Evolutionary conservation across 2,797 vertebrate species (phyloP), one percentile per base, ranked within the genome.

Genomic region (Labroides dimidiatus): DNA sequence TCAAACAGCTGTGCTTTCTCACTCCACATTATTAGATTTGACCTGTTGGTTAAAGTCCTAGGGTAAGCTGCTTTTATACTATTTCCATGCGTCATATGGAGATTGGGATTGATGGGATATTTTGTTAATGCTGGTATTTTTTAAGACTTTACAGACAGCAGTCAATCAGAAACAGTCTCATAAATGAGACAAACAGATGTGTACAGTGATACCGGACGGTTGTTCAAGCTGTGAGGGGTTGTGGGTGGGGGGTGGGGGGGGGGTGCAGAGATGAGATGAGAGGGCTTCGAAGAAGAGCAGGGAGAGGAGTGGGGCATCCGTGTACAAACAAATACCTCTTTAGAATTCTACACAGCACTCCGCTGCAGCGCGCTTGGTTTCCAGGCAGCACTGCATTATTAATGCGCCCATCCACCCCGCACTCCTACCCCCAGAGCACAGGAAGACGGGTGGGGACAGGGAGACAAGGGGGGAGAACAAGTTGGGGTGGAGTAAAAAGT

Each of bases 371-470:
- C 81, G 88, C 92, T 93, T 87, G 73, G 92, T 92, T 94, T 94
- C 92, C 92, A 94, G 92, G 93, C 94, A 92, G 91, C 91, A 78
- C 89, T 94, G 92, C 94, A 94, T 94, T 94, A 94, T 94, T 94
- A 93, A 94, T 94, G 89, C 90, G 84, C 79, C 78, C 89, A 82
- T 90, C 86, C 88, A 85, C 84, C 85, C 82, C 27, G 15, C 87
- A 87, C 84, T 87, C 87, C 92, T 77, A 60, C 85, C 85, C 87
- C 66, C 75, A 81, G 71, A 89, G 86, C 80, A 53, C 66, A 68
- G 69, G 62, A 78, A 80, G 75, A 36, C 51, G 78, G 85, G 75
- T 74, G 75, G 84, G 81, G 83, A 78, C 77, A 74, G 65, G 55
- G 33, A 60, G 74, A 64, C 60, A 52, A 78, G 69, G 56, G 71